Evolutionary conservation across 2,113 vertebrate genomes (phyloP), one percentile per base, ranked within the genome.

Genomic region (Chrysochloris asiatica): DNA sequence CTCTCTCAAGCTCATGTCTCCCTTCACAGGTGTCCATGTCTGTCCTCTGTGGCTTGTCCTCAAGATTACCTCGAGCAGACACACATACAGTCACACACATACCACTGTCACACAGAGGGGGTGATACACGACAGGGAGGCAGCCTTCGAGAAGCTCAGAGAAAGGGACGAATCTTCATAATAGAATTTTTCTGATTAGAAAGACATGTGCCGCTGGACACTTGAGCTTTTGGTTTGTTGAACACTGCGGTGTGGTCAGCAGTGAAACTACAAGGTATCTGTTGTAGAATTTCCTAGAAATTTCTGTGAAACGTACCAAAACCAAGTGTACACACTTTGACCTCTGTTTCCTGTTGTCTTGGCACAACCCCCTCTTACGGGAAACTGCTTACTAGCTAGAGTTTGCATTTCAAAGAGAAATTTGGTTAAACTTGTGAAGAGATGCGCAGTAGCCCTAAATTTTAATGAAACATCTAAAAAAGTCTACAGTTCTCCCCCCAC

Each of bases 231-330:
- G 72, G 24, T 17, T 83, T 41, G 41, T 59, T 67, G 47, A 2
- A 84, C 61, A 19, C 54, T 5, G 30, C 83, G 52, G 38, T 38
- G 89, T 24, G 14, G 41, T 76, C 41, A 6, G 33, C 77, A 52
- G 73, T 33, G 79, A 72, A 47, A 48, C 86, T 22, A 36, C 38
- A 10, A 56, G 72, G 67, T 73, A 30, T 61, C 63, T 50, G 56
- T 33, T 48, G 65, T 6, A 89, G 94, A 72, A 91, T 95, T 97
- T 96, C 96, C 95, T 96, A 80, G 94, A 97, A 94, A 82, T 89
- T 88, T 93, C 94, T 95, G 83, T 95, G 93, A 94, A 94, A 86
- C 72, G 14, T 36, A 13, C 48, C 43, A 94, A 96, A 94, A 91
- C 91, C 47, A 3, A 48, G 56, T 8, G 50, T 63, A 6, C 59